phyloP scores from a whole-genome alignment of 2,888 invertebrate species.

The Cantharis lateralis region DNA sequence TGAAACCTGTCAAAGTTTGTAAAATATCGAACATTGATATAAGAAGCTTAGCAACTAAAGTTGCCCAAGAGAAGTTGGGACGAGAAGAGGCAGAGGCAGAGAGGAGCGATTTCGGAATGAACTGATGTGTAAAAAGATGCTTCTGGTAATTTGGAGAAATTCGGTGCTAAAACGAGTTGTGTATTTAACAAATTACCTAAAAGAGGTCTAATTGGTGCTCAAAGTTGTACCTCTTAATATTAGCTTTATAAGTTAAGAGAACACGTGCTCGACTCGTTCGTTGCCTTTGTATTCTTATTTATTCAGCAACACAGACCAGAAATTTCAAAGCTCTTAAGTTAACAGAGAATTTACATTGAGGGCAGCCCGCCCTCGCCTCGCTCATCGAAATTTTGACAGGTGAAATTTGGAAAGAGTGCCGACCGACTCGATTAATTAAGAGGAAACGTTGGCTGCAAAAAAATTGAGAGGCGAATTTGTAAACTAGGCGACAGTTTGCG shows the following conservation, averaged over 20 bases:
- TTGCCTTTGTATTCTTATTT: background rate
- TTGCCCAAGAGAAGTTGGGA: background rate
- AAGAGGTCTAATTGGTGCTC: constrained; percentile 19
- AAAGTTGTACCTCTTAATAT: constrained; percentile 21
- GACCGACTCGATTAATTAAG: background rate
- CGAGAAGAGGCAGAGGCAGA: background rate
- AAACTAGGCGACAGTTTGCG: background rate
- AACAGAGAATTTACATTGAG: background rate
- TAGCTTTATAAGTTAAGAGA: constrained; percentile 7
- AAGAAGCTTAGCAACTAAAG: background rate
- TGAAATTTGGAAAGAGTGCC: background rate
- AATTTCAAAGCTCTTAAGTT: constrained; percentile 7
- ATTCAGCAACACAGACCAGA: constrained; percentile 1
- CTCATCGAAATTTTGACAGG: background rate
- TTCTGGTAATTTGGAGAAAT: constrained; percentile 6
- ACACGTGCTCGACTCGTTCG: constrained; percentile 9
- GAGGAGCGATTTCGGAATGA: background rate
- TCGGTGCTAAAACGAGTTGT: constrained; percentile 15
- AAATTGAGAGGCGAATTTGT: background rate
- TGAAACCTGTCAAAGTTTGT: background rate
- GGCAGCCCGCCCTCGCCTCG: background rate
- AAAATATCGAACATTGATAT: background rate
- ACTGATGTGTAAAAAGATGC: background rate
- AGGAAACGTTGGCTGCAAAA: background rate
- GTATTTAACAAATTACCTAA: constrained; percentile 18